Evolutionary conservation across 2,113 vertebrate species (phyloP).

Genomic region (Zeus faber): DNA sequence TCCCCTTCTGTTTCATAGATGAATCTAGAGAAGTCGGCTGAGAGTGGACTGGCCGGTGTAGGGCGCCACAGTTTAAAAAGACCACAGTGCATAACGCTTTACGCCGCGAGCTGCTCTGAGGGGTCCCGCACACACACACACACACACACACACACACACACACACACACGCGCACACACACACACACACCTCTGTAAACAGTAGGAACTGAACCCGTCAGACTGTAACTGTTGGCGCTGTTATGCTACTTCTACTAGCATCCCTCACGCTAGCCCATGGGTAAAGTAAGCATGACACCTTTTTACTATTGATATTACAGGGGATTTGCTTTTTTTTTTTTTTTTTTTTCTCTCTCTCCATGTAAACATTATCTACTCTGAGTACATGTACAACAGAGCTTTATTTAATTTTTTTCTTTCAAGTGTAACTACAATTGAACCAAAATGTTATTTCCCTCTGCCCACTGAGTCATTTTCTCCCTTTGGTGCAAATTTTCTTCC

Average conservation of each 20-base stretch:
- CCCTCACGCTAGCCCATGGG: slow-evolving; percentile 35
- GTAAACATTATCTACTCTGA: too few relatives aligned
- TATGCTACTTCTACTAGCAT: slow-evolving; percentile 11
- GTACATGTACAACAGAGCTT: not conserved
- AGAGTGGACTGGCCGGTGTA: slow-evolving; percentile 65
- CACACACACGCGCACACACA: too few relatives aligned
- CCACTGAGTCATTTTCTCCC: too few relatives aligned
- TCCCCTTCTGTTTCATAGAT: slow-evolving; percentile 20
- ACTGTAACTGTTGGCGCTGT: slow-evolving; percentile 8
- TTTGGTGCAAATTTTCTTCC: too few relatives aligned
- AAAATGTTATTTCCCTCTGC: too few relatives aligned
- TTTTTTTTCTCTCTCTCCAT: too few relatives aligned
- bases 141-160: slow-evolving; percentile 39
- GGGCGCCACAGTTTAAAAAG: slow-evolving; percentile 53
- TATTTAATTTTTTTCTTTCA: too few relatives aligned
- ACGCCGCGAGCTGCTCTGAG: too few relatives aligned
- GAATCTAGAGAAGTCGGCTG: slow-evolving; percentile 37
- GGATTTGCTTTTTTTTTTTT: not conserved
- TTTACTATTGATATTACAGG: slow-evolving; percentile 41
- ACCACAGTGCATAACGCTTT: slow-evolving; percentile 43
- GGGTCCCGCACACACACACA: slow-evolving; percentile 29
- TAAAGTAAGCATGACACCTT: slow-evolving; percentile 37
- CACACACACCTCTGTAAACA: too few relatives aligned
- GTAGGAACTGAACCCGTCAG: too few relatives aligned
- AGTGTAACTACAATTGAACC: too few relatives aligned